A percentile compares a stretch with the other conserved stretches of the same genome.
These are phyloP conservation scores for Notechis scutatus DNA, from an alignment of 2,113 vertebrate species.

Conservation along the genomic window DNA sequence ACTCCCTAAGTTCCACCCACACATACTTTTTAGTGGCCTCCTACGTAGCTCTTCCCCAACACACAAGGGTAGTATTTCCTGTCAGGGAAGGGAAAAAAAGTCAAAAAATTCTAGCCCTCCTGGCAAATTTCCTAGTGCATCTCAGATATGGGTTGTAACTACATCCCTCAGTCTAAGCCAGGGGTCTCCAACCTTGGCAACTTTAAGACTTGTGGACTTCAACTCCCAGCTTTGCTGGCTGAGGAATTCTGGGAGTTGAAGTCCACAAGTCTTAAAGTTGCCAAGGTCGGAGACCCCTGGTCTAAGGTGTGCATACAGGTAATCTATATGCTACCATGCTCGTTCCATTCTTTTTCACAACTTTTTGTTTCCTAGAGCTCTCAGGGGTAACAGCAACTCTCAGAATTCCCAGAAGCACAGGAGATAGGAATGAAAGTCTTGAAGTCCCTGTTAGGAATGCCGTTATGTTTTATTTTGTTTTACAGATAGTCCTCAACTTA, in stretches of 20 bases:
- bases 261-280: too few relatives aligned
- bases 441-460: not conserved
- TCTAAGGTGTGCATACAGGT: not conserved
- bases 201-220: too few relatives aligned
- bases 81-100: not conserved
- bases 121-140: constrained; percentile 3
- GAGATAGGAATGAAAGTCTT: not conserved
- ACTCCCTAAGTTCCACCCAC: not conserved
- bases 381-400: not conserved
- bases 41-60: not conserved
- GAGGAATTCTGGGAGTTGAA: too few relatives aligned
- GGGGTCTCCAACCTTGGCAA: too few relatives aligned
- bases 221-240: too few relatives aligned
- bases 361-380: not conserved
- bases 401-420: not conserved
- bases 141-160: not conserved
- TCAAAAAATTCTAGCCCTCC: constrained; percentile 3
- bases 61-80: constrained; percentile 27
- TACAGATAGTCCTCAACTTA: too few relatives aligned
- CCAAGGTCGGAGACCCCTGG: too few relatives aligned
- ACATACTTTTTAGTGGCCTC: not conserved
- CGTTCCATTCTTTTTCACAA: not conserved
- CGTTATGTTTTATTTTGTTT: not conserved
- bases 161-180: not conserved
- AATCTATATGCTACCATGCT: not conserved